Percentiles rank a stretch among this genome's conserved stretches.
Conservation (phyloP, 2,113 vertebrate genomes). For the Cynopterus brachyotis region DNA sequence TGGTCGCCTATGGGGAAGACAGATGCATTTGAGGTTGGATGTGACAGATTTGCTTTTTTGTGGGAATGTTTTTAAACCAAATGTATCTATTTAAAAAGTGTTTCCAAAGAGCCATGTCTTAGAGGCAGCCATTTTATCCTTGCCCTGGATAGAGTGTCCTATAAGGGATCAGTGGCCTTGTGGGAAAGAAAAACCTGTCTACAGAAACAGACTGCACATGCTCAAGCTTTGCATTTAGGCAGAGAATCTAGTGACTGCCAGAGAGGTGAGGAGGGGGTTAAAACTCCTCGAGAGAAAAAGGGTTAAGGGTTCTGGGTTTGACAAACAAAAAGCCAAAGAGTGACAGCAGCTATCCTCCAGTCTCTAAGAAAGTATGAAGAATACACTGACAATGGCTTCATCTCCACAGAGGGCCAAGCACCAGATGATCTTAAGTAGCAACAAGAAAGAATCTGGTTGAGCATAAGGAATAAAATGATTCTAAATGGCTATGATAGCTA, state of each 20-base stretch:
- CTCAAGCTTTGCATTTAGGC: background rate
- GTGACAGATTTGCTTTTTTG: background rate
- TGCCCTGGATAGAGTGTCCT: background rate
- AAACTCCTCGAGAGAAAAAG: background rate
- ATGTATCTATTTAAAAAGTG: background rate
- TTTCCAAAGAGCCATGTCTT: background rate
- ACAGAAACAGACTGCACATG: rapidly evolving
- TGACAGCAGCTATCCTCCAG: background rate
- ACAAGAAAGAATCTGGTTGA: background rate
- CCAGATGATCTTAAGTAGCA: background rate
- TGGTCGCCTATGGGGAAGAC: background rate
- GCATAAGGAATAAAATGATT: background rate
- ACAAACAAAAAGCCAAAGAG: background rate
- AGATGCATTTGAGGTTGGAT: background rate
- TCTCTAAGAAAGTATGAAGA: background rate
- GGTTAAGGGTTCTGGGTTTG: background rate
- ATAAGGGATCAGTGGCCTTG: background rate
- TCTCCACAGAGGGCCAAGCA: background rate
- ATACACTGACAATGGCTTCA: background rate
- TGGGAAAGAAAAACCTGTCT: background rate
- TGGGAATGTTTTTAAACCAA: background rate
- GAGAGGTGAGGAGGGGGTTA: background rate
- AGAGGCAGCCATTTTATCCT: background rate
- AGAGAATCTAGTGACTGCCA: background rate
- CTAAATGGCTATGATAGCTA: background rate